Evolutionary conservation across 2,888 invertebrate genomes (phyloP), one percentile per base, ranked within the genome.

Genomic region (Helobdella robusta): DNA sequence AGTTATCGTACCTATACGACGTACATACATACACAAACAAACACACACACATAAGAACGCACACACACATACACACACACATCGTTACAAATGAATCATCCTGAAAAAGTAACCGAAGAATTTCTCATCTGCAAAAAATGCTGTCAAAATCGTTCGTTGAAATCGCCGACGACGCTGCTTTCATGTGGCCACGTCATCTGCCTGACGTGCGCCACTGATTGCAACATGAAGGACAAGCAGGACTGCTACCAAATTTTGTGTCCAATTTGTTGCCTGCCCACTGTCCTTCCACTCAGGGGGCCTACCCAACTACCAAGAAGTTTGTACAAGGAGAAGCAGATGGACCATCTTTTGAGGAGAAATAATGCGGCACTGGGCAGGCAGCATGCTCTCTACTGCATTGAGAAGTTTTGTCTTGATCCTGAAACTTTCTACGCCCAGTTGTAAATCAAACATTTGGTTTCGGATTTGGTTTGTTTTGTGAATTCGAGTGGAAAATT

Each of bases 141-240:
- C 20, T 44, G 44, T 4, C 15, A 34, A n/a, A 28, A 48, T 6
- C 46, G 30, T 15, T 32, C 50, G 28, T 18, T 46, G n/a, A 62
- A 34, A 44, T 5, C 44, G 2, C 62, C 62, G 23, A 62, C 48
- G 3, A 50, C 62, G 20, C n/a, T 34, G 48, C 34, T 62, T 2
- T 25, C 44, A 32, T 62, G 62, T 34, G 62, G 62, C 35, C 62
- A 62, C n/a, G 15, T 30, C 8, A 50, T 62, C 34, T 62, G 62
- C 34, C n/a, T 28, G 50, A 32, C 2, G 1, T 62, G 62, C 20
- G 30, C 50, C 15, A 15, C 40, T 11, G 30, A 18, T 6, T 25
- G 23, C 28, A 25, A 30, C 28, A 30, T 28, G n/a, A 28, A 28
- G 1, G 56, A 32, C 32, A 28, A 28, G 1, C 32, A n/a, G 25